Evolutionary conservation across 2,888 invertebrate genomes (phyloP).

Genomic region (Drosophila atroscutellata): DNA sequence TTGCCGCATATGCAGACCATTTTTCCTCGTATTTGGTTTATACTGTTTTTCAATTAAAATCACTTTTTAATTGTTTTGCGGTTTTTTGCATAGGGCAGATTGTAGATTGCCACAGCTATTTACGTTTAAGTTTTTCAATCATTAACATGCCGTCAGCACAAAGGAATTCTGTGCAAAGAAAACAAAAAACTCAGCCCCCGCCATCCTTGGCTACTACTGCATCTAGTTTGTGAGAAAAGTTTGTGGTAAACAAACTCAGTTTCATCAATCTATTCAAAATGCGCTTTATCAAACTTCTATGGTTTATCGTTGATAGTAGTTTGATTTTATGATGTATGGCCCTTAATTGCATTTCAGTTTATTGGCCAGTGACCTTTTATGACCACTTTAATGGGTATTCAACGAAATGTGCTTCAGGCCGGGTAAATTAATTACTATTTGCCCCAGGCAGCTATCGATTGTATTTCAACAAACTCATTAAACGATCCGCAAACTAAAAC

Average conservation of each 20-base stretch:
- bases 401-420: neutral
- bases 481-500: neutral
- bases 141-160: conserved; percentile 60
- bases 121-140: conserved; percentile 46
- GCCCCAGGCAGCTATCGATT: neutral
- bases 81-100: conserved; percentile 32
- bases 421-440: neutral
- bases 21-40: neutral
- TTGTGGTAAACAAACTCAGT: conserved; percentile 33
- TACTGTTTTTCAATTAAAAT: conserved; percentile 37
- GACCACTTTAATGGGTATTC: conserved; percentile 14
- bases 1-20: conserved; percentile 20
- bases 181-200: neutral
- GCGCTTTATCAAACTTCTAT: conserved; percentile 13
- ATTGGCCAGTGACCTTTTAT: neutral
- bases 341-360: conserved; percentile 47
- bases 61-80: conserved; percentile 52
- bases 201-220: neutral
- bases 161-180: conserved; percentile 31
- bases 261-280: conserved; percentile 23
- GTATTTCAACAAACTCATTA: neutral
- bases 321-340: conserved; percentile 53
- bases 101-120: conserved; percentile 15
- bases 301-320: conserved; percentile 34
- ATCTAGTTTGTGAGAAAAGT: conserved; percentile 22